Evolutionary conservation across 1,140 invertebrate genomes (phyloP).

Genomic region (Homalodisca vitripennis): DNA sequence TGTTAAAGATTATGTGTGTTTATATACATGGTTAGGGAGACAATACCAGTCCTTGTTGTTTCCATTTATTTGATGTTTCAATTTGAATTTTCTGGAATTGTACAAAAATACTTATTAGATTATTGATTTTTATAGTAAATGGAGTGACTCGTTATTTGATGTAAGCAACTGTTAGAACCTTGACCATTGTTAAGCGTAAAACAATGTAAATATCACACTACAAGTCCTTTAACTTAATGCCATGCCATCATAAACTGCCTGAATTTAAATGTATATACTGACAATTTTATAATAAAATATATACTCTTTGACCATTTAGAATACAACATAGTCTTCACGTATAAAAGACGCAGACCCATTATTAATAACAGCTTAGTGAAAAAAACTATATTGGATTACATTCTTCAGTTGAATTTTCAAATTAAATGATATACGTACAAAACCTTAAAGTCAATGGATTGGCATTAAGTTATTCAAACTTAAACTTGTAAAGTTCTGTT

Average conservation of each 20-base stretch:
- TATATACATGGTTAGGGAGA: conserved; percentile 31
- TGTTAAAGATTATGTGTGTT: conserved; percentile 30
- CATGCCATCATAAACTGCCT: too few species aligned
- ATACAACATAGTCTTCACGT: too few species aligned
- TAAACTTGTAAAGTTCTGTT: conserved; percentile 12
- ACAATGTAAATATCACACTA: conserved; percentile 3
- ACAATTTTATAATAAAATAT: too few species aligned
- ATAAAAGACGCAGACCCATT: too few species aligned
- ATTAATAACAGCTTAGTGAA: too few species aligned
- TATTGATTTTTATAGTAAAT: conserved; percentile 15
- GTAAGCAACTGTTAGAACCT: conserved; percentile 21
- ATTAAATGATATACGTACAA: too few species aligned
- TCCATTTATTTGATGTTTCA: conserved; percentile 13
- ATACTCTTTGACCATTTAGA: too few species aligned
- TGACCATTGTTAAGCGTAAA: conserved; percentile 9
- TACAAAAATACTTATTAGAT: conserved; percentile 14
- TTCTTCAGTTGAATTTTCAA: too few species aligned
- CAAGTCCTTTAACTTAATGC: background rate
- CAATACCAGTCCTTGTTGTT: conserved; percentile 27
- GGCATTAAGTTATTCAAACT: background rate
- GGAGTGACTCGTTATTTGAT: conserved; percentile 17
- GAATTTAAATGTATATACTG: too few species aligned
- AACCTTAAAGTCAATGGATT: background rate
- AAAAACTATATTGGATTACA: too few species aligned
- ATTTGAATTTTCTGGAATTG: conserved; percentile 17